Evolutionary conservation across 1,140 invertebrate species (phyloP).

Genomic region (Drosophila albomicans): DNA sequence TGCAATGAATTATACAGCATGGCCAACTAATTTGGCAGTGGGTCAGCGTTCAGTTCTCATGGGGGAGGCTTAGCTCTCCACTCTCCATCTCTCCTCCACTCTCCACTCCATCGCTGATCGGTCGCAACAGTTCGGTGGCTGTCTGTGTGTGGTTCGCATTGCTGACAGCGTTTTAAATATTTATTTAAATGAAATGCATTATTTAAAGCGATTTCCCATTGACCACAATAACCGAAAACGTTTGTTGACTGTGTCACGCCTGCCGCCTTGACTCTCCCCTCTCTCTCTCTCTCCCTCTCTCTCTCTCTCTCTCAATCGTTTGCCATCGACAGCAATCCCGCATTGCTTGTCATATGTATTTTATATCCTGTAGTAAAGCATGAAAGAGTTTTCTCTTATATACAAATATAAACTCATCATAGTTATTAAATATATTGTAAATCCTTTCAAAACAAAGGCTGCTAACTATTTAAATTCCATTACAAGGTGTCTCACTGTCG

Average conservation of each 20-base stretch:
- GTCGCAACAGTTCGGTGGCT: background rate
- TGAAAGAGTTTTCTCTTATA: background rate
- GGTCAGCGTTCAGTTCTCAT: slow-evolving; percentile 29
- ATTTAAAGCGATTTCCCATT: slow-evolving; percentile 81
- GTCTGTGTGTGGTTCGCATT: slow-evolving; percentile 22
- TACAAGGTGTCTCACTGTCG: background rate
- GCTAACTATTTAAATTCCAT: too few species aligned
- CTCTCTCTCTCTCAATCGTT: background rate
- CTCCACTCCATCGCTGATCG: background rate
- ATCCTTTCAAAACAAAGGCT: too few species aligned
- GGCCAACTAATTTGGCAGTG: slow-evolving; percentile 51
- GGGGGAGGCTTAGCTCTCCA: slow-evolving; percentile 2
- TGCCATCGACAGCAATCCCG: background rate
- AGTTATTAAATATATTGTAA: background rate
- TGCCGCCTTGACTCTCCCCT: background rate
- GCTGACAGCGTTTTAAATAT: slow-evolving; percentile 80
- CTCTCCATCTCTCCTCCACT: background rate
- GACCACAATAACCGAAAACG: slow-evolving; percentile 79
- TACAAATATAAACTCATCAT: too few species aligned
- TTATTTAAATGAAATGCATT: slow-evolving; percentile 79
- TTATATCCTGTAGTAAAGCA: background rate
- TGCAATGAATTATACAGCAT: slow-evolving; percentile 65
- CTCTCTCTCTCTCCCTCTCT: background rate
- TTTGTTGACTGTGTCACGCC: slow-evolving; percentile 54
- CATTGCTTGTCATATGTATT: background rate